Evolutionary conservation across 2,113 vertebrate genomes (phyloP).

Genomic region (Sus scrofa): DNA sequence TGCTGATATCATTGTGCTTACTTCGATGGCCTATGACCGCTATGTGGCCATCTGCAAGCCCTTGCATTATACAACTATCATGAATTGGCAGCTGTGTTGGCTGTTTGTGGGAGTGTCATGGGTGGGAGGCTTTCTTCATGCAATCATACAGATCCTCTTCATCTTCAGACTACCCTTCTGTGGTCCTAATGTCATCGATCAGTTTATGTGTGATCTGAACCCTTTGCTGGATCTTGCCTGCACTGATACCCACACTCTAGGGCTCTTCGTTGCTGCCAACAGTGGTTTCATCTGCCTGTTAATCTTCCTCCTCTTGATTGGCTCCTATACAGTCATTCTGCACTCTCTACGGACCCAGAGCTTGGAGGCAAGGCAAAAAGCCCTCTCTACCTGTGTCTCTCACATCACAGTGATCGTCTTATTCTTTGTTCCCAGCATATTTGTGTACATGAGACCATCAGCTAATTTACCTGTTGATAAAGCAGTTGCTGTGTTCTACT

Average conservation of each 20-base stretch:
- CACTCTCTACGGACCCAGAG: neutral
- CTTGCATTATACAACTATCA: neutral
- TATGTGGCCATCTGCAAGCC: neutral
- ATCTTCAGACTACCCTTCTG: slow-evolving; percentile 77
- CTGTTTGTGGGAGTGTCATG: neutral
- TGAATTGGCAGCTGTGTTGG: neutral
- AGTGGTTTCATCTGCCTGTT: neutral
- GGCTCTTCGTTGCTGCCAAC: neutral
- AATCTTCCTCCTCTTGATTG: neutral
- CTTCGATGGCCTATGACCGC: too few species aligned
- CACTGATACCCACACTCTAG: neutral
- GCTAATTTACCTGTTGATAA: too few species aligned
- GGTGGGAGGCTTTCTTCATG: slow-evolving; percentile 27
- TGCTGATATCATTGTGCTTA: too few species aligned
- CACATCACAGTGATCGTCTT: too few species aligned
- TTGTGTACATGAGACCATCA: too few species aligned
- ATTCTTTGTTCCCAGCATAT: too few species aligned
- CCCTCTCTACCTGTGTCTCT: too few species aligned
- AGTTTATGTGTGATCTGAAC: too few species aligned
- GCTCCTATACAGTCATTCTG: neutral
- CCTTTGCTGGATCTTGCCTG: too few species aligned
- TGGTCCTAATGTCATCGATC: too few species aligned
- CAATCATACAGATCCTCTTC: slow-evolving; percentile 76
- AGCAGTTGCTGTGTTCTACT: slow-evolving; percentile 74
- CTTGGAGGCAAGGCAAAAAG: neutral